Base-by-base conservation (phyloP, 2,113 vertebrate genomes). In the Psophia crepitans region DNA sequence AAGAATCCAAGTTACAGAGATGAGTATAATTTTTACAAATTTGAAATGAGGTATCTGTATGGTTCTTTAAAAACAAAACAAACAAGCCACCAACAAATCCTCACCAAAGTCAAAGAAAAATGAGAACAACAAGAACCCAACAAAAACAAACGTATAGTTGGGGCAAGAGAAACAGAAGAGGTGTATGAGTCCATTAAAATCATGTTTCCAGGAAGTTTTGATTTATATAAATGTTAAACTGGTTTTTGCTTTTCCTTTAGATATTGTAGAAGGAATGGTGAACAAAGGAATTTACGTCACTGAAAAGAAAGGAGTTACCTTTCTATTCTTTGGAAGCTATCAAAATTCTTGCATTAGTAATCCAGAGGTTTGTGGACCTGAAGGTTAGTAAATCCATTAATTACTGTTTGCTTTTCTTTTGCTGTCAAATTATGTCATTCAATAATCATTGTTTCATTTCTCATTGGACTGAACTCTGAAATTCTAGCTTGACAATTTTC, bases 231-330 rank as follows among this genome's bases (percentile, higher is more conserved):
- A 41, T 17, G 6, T 76, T 94, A 19, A 87, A 35, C 12, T 44
- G 26, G 33, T 2, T 71, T 63, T 80, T 87, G 30, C 9, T 91
- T 91, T 87, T 87, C 48, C 53, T 93, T 46, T 87, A 99, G 99
- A 99, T 77, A 99, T 99, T 83, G 98, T 99, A 68, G 99, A 99
- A 97, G 99, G 99, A 56, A 99, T 99, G 96, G 98, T 99, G 70
- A 99, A 98, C 97, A 99, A 98, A 81, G 99, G 99, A 27, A 98
- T 99, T 87, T 99, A 98, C 4, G 96, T 99, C 69, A 98, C 98
- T 35, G 98, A 98, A 54, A 97, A 98, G 63, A 98, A 98, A 5
- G 98, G 98, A 5, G 97, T 98, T 43, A 98, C 99, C 1, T 98
- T 99, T 48, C 98, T 99, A 11, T 98, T 99, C 96, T 99, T 99